Base-by-base conservation (phyloP, 2,797 vertebrate genomes). In the Fistularia commersonii region DNA sequence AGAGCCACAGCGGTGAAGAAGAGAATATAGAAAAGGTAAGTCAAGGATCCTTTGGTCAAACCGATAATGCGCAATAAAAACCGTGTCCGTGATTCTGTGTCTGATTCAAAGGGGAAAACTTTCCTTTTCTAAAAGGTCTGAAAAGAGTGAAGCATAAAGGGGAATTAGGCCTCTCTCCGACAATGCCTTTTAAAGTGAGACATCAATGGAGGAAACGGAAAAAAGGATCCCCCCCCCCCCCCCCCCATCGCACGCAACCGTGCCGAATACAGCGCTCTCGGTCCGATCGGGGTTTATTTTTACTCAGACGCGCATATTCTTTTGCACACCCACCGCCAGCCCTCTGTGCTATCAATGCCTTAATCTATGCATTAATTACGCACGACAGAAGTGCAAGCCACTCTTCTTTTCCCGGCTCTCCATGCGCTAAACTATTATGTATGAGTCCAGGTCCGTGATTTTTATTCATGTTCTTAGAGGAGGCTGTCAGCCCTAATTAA, bases 401-500 rank as follows among this genome's bases (percentile, higher is more conserved):
- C 39, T 13, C 23, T 48, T 57, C 48, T 45, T 23, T 45, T 42
- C 36, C 14, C 10, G 38, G 35, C 51, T 38, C 41, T 62, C 47
- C 11, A 67, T 54, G 44, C 54, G 59, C 54, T 68, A 46, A 43
- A 60, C 46, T 56, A 68, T 76, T 79, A 87, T 82, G 77, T 57
- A 83, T 69, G 59, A 84, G 76, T 75, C 80, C 73, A 73, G 72
- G 77, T 67, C 55, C 51, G 32, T 1, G 32, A 62, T 79, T 69
- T 77, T 80, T 82, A 83, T 87, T 86, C 69, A 75, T 81, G 75
- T 77, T 77, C 68, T 78, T 69, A 66, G 64, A 79, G 69, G 56
- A 83, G 76, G 48, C 70, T 81, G 81, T 84, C 80, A 77, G 65
- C 54, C 37, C 64, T 83, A 83, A 89, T 89, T 87, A 85, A 56